These are phyloP conservation scores for Heterodera carotae DNA, from an alignment of 1,140 invertebrate genomes.

Conservation along the genomic window DNA sequence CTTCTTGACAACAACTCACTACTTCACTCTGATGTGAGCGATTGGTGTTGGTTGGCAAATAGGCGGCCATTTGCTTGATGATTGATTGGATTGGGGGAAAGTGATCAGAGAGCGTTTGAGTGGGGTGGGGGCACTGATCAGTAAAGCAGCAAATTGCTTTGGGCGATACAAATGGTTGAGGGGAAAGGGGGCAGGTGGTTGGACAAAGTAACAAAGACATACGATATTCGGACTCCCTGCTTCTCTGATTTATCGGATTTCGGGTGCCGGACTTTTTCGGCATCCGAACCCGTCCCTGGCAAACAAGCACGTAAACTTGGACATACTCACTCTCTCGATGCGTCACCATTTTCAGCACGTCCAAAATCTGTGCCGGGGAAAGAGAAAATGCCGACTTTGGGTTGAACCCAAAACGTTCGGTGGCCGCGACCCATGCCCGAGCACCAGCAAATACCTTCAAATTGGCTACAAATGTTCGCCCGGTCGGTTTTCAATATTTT, in stretches of 20 bases:
- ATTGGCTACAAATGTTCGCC: conserved; percentile 59
- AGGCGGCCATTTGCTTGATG: background rate
- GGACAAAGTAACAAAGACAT: too few relatives aligned
- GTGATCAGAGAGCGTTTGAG: background rate
- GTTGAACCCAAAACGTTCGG: conserved; percentile 49
- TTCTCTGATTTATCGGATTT: too few relatives aligned
- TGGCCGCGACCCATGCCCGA: conserved; percentile 54
- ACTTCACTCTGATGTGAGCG: background rate
- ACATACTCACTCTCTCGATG: conserved; percentile 13
- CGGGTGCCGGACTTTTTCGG: too few relatives aligned
- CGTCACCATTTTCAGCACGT: conserved; percentile 43
- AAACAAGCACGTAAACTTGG: background rate
- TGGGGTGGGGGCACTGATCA: too few relatives aligned
- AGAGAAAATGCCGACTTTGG: conserved; percentile 51
- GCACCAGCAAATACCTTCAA: conserved; percentile 53
- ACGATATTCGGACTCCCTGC: too few relatives aligned
- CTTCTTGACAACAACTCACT: background rate
- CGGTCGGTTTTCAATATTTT: conserved; percentile 25
- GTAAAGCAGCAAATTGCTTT: background rate
- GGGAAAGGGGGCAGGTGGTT: background rate
- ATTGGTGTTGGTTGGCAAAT: conserved; percentile 8
- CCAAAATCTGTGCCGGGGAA: conserved; percentile 50
- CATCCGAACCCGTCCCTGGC: too few relatives aligned
- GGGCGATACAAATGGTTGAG: background rate
- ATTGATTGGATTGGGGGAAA: background rate